Evolutionary conservation across 1,140 invertebrate species (phyloP).

Genomic region (Patella vulgata): DNA sequence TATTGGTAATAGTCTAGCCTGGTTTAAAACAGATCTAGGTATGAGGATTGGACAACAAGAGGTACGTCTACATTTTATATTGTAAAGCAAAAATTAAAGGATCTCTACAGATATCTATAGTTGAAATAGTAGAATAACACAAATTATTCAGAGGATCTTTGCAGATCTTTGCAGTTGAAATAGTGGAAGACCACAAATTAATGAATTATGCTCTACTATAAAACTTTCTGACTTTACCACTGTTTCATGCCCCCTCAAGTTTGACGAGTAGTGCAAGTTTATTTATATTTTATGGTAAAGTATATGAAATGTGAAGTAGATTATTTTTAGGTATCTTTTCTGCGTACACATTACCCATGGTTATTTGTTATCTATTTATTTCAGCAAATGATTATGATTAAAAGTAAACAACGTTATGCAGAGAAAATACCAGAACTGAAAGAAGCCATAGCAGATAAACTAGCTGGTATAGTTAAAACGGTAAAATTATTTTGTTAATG

Average conservation of each 20-base stretch:
- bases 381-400: constrained; percentile 55
- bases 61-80: no score
- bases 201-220: no score
- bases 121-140: neutral
- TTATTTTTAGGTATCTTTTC: no score
- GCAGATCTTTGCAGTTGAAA: neutral
- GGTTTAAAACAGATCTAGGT: constrained; percentile 56
- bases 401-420: constrained; percentile 41
- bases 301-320: no score
- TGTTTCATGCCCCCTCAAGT: no score
- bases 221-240: no score
- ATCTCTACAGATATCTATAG: neutral
- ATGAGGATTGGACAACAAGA: constrained; percentile 52
- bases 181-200: neutral
- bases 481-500: no score
- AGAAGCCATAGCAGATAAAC: constrained; percentile 32
- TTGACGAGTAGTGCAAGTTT: no score
- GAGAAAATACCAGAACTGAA: constrained; percentile 45
- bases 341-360: no score
- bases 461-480: constrained; percentile 25
- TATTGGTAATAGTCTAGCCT: constrained; percentile 44
- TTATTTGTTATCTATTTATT: constrained; percentile 8
- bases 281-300: no score
- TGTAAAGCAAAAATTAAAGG: neutral
- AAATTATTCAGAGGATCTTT: neutral